phyloP scores from a whole-genome alignment of 2,797 vertebrate genomes.

The Phoebastria nigripes region DNA sequence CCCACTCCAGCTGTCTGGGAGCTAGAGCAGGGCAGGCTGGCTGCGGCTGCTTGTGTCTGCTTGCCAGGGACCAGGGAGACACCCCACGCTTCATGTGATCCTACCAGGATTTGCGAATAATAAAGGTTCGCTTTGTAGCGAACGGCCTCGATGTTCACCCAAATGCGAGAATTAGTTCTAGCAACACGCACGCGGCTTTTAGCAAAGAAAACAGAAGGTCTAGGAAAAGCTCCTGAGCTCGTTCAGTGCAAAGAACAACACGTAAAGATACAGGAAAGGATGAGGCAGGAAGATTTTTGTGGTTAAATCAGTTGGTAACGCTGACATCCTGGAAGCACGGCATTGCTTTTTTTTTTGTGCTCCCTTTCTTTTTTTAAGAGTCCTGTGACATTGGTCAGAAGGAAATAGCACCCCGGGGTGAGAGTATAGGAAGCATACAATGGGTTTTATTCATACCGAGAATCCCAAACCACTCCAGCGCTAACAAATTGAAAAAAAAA shows the following conservation, averaged over 20 bases:
- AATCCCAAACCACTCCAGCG: not conserved
- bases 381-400: not conserved
- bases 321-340: not conserved
- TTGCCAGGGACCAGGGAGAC: not conserved
- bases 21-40: not conserved
- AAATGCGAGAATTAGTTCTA: not conserved
- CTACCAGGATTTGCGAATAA: not conserved
- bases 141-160: not conserved
- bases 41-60: not conserved
- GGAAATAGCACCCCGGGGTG: not conserved
- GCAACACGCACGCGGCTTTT: fast-evolving
- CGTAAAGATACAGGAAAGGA: not conserved
- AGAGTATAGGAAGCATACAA: conserved; percentile 6
- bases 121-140: not conserved
- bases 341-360: not conserved
- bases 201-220: not conserved
- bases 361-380: not conserved
- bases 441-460: not conserved
- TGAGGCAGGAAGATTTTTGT: not conserved
- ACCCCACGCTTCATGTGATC: not conserved
- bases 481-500: not conserved
- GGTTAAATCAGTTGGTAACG: not conserved
- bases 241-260: not conserved
- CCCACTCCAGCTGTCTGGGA: not conserved
- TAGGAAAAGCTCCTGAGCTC: not conserved